Conservation (phyloP, 1,140 invertebrate genomes). For the Meteorus sp. region DNA sequence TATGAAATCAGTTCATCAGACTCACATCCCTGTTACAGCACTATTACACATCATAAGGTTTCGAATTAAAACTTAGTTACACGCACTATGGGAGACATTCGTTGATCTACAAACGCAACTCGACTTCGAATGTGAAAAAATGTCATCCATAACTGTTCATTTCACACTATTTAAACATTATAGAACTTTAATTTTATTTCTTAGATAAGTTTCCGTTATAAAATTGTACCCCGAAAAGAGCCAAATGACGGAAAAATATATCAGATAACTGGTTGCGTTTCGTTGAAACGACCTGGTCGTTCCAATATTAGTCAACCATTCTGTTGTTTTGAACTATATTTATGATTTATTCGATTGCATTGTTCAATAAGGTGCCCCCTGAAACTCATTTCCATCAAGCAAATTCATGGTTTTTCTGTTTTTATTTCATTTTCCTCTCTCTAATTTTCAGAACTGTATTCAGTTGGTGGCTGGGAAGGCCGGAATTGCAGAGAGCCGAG, state of each 20-base stretch:
- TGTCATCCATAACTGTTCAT: constrained; percentile 57
- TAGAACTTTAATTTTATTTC: constrained; percentile 55
- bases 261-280: constrained; percentile 45
- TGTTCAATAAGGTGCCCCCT: too few species aligned
- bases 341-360: too few species aligned
- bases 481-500: constrained; percentile 53
- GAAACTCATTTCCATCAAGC: too few species aligned
- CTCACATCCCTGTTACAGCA: constrained; percentile 24
- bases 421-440: constrained; percentile 29
- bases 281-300: constrained; percentile 28
- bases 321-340: neutral
- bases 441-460: constrained; percentile 52
- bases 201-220: constrained; percentile 59
- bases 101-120: constrained; percentile 58
- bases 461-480: constrained; percentile 53
- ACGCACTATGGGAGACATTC: constrained; percentile 59
- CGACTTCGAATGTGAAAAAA: constrained; percentile 55
- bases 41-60: constrained; percentile 30
- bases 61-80: constrained; percentile 53
- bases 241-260: constrained; percentile 51
- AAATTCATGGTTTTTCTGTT: neutral
- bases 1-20: constrained; percentile 12
- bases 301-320: neutral
- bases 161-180: constrained; percentile 62
- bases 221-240: constrained; percentile 55